Percentiles rank a stretch among this genome's conserved stretches.
phyloP scores from a whole-genome alignment of 2,113 vertebrate species.

The Galbula dea region DNA sequence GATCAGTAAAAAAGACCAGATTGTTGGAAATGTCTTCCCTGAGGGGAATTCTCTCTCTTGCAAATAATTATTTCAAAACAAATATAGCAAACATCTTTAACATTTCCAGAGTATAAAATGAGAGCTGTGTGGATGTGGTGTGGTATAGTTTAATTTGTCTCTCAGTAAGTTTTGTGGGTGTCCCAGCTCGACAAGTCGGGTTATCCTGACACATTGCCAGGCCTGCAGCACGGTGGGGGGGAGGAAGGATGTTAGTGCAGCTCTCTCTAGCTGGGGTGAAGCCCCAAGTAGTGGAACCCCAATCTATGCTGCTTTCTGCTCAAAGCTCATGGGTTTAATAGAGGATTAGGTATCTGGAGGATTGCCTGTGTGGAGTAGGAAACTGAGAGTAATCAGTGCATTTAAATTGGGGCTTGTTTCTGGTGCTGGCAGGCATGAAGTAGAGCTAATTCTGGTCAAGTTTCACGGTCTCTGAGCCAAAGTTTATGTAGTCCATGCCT shows the following conservation, averaged over 20 bases:
- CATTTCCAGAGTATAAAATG: not conserved
- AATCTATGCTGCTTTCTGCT: not conserved
- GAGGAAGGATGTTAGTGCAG: not conserved
- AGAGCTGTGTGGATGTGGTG: not conserved
- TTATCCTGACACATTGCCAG: rapidly evolving
- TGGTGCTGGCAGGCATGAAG: not conserved
- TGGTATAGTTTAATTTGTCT: not conserved
- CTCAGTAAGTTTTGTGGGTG: not conserved
- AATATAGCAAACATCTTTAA: not conserved
- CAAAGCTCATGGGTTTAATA: not conserved
- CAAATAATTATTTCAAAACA: not conserved
- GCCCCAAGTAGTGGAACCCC: not conserved
- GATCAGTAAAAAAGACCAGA: not conserved
- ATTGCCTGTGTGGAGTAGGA: rapidly evolving
- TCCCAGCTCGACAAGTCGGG: not conserved
- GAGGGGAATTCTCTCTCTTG: not conserved
- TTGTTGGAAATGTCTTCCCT: not conserved
- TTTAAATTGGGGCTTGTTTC: not conserved
- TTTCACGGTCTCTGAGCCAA: not conserved
- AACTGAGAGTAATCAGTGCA: not conserved
- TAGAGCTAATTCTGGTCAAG: not conserved
- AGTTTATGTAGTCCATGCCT: not conserved
- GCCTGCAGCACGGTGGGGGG: not conserved
- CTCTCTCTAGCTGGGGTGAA: not conserved
- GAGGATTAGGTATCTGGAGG: not conserved